Conservation (phyloP, 2,888 invertebrate genomes). For the Labia minor region DNA sequence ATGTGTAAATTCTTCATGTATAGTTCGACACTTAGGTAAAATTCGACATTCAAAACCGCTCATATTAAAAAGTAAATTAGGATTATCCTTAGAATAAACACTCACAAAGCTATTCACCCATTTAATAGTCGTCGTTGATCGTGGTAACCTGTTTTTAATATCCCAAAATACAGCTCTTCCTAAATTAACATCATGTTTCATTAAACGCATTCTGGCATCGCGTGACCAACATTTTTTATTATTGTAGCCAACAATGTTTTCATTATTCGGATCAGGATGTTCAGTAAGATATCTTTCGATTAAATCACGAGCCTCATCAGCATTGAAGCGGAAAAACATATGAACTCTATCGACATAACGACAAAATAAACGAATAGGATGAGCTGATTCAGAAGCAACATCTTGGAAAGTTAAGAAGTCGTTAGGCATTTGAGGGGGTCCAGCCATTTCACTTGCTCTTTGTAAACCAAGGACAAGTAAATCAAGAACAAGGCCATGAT, state of each 20-base stretch:
- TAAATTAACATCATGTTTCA: conserved; percentile 99
- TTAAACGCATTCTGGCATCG: conserved; percentile 96
- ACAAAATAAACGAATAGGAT: conserved; percentile 94
- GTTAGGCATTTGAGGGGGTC: conserved; percentile 98
- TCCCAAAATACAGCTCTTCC: conserved; percentile 99
- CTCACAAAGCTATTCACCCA: conserved; percentile 99
- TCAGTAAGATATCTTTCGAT: conserved; percentile 98
- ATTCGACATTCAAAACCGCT: conserved; percentile 98
- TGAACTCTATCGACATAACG: conserved; percentile 95
- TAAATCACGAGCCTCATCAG: conserved; percentile 94
- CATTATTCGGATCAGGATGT: conserved; percentile 99
- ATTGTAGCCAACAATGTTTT: conserved; percentile 99
- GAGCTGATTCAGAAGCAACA: conserved; percentile 79
- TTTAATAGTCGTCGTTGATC: conserved; percentile 95
- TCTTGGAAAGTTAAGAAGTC: conserved; percentile 98
- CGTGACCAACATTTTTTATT: conserved; percentile 99
- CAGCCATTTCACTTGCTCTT: conserved; percentile 97
- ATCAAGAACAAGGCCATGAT: conserved; percentile 97
- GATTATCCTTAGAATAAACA: conserved; percentile 98
- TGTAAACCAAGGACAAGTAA: conserved; percentile 92
- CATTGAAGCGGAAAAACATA: conserved; percentile 90
- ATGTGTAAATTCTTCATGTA: conserved; percentile 91
- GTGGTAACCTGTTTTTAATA: conserved; percentile 94
- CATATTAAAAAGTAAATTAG: conserved; percentile 98
- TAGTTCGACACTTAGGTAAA: conserved; percentile 89